Evolutionary conservation across 2,797 vertebrate genomes (phyloP).

Genomic region (Neostethus bicornis): DNA sequence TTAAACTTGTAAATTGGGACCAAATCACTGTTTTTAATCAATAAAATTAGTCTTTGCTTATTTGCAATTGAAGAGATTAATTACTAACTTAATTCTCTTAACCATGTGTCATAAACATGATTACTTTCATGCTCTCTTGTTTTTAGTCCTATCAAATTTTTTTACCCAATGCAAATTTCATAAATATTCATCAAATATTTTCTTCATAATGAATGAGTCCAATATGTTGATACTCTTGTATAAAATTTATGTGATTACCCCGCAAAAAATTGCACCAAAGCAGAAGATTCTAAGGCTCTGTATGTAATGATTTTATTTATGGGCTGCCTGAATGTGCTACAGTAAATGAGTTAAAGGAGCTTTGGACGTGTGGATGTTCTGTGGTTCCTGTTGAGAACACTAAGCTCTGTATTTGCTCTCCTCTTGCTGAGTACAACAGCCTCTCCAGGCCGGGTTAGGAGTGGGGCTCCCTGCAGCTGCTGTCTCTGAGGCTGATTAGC

Average conservation of each 20-base stretch:
- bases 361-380: constrained; percentile 62
- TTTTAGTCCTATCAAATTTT: neutral
- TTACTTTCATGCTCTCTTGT: neutral
- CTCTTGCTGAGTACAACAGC: constrained; percentile 72
- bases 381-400: constrained; percentile 72
- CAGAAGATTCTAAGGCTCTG: constrained; percentile 7
- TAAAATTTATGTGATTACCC: neutral
- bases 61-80: neutral
- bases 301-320: constrained; percentile 40
- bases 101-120: neutral
- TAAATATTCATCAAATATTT: neutral
- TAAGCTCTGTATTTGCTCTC: constrained; percentile 74
- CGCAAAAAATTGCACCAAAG: neutral
- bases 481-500: constrained; percentile 78
- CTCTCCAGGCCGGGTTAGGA: constrained; percentile 73
- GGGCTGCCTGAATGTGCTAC: constrained; percentile 36
- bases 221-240: neutral
- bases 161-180: neutral
- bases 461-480: constrained; percentile 79
- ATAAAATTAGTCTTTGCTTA: neutral
- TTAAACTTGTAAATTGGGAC: neutral
- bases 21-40: neutral
- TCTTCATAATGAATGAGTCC: neutral
- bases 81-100: neutral
- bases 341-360: constrained; percentile 46